Base-by-base conservation (phyloP, 2,113 vertebrate genomes). In the Naja naja region DNA sequence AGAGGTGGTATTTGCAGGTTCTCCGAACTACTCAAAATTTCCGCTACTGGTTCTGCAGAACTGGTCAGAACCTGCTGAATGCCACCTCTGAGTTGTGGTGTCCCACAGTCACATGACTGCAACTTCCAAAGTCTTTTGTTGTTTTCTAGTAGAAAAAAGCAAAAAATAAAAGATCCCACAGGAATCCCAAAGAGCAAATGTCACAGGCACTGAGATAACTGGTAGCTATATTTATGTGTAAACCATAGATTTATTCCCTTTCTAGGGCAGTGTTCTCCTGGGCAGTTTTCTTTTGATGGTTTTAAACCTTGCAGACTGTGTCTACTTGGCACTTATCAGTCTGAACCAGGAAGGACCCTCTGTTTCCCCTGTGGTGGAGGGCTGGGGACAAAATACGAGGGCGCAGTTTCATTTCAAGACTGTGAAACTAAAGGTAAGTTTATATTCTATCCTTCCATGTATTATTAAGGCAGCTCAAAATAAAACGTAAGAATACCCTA, bases 291-390 rank as follows among this genome's bases (percentile, higher is more conserved):
- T 5, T 49, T 96, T 0, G 98, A 99, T 1, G 99, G 99, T 3
- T 99, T 99, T 95, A 98, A 97, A 86, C 99, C 99, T 2, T 99
- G 99, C 90, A 97, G 97, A 96, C 94, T 96, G 16, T 99, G 99
- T 94, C 96, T 97, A 0, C 69, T 98, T 87, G 99, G 99, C 89
- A 98, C 97, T 0, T 99, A 98, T 94, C 99, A 99, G 97, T 98
- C 98, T 0, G 99, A 99, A 85, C 97, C 98, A 0, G 99, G 99
- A 27, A 98, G 99, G 8, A 99, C 99, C 0, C 95, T 98, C 60
- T 99, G 99, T 96, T 99, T 99, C 92, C 96, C 98, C 58, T 99
- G 99, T 25, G 99, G 99, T 0, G 99, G 99, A 87, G 99, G 98
- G 4, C 97, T 99, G 45, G 98, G 98, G 97, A 99, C 99, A 94